phyloP scores from a whole-genome alignment of 2,888 invertebrate genomes.

The Belgica antarctica region DNA sequence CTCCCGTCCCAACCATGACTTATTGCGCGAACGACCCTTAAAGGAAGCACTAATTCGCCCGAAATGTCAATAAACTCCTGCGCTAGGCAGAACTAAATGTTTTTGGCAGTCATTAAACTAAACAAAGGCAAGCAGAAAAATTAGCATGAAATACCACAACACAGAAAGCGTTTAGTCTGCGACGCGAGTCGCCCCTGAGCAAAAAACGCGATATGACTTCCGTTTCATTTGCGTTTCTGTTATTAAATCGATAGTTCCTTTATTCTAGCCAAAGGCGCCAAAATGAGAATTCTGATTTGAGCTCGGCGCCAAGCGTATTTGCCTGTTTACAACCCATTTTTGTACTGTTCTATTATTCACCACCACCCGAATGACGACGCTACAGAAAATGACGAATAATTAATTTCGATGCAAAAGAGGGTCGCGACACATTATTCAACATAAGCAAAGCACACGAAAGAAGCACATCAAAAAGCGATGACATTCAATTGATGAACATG shows the following conservation, averaged over 20 bases:
- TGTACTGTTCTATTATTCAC: slow-evolving; percentile 2
- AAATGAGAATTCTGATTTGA: slow-evolving; percentile 35
- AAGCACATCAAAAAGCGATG: slow-evolving; percentile 5
- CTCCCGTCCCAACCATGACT: too few species aligned
- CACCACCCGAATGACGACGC: slow-evolving; percentile 5
- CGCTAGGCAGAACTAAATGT: neutral
- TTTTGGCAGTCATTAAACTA: slow-evolving; percentile 16
- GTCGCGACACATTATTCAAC: slow-evolving; percentile 25
- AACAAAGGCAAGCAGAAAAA: neutral
- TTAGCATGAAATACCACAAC: slow-evolving; percentile 38
- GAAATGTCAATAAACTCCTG: slow-evolving; percentile 2
- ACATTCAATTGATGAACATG: slow-evolving; percentile 13
- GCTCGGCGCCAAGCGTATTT: slow-evolving; percentile 37
- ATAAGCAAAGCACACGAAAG: neutral
- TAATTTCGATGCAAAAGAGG: slow-evolving; percentile 34
- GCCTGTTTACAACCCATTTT: slow-evolving; percentile 25
- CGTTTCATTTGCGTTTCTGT: slow-evolving; percentile 43
- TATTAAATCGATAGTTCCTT: slow-evolving; percentile 42
- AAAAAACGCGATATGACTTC: slow-evolving; percentile 26
- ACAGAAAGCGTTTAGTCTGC: slow-evolving; percentile 35
- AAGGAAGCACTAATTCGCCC: too few species aligned
- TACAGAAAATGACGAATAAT: slow-evolving; percentile 22
- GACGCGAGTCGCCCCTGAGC: too few species aligned
- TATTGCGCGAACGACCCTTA: too few species aligned
- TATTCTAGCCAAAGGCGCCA: slow-evolving; percentile 34